Conservation (phyloP, 2,113 vertebrate species). For the Galbula dea region DNA sequence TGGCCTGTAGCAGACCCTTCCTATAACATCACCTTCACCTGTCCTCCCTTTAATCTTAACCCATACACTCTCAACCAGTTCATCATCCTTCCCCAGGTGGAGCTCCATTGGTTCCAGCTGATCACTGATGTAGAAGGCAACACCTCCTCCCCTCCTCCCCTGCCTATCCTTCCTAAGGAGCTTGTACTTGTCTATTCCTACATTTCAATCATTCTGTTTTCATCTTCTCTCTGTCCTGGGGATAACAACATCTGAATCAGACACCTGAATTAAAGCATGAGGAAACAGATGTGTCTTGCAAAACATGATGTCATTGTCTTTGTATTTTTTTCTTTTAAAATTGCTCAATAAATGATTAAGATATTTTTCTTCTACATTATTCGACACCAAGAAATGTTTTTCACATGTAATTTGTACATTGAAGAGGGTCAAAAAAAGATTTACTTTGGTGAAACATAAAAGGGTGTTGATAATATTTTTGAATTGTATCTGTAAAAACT, state of each 20-base stretch:
- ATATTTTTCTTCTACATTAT: not conserved
- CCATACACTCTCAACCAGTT: no score
- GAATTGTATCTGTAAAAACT: not conserved
- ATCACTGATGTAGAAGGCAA: no score
- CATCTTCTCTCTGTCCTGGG: not conserved
- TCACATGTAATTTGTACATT: not conserved
- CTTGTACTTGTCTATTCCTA: no score
- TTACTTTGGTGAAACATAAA: slow-evolving; percentile 5
- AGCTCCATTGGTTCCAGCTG: no score
- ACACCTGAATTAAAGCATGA: slow-evolving; percentile 9
- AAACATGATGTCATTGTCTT: slow-evolving; percentile 15
- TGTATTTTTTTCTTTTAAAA: slow-evolving; percentile 33
- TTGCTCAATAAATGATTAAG: not conserved
- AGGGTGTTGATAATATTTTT: slow-evolving; percentile 1
- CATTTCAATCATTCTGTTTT: no score
- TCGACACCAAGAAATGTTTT: slow-evolving; percentile 30
- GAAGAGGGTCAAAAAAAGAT: not conserved
- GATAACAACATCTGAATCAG: slow-evolving; percentile 24
- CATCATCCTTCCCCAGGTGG: no score
- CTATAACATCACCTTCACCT: no score
- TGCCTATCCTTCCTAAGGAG: no score
- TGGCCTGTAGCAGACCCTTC: no score
- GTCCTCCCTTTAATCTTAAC: no score
- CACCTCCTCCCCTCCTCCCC: no score
- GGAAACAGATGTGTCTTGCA: slow-evolving; percentile 43